Evolutionary conservation across 2,113 vertebrate species (phyloP).

Genomic region (Accipiter virgatus): DNA sequence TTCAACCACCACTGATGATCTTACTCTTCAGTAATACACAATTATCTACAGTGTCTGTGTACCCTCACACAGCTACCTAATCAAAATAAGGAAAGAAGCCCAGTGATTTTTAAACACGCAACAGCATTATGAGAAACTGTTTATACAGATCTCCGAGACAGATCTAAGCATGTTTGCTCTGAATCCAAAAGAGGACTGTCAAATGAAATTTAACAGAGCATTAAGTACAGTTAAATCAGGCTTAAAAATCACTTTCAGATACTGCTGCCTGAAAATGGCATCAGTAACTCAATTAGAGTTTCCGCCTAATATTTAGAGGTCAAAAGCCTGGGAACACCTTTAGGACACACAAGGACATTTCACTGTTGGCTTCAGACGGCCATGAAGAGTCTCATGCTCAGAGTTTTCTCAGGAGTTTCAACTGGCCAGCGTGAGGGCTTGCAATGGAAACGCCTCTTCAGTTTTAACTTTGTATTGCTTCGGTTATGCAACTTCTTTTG

Average conservation of each 20-base stretch:
- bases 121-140: background rate
- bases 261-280: background rate
- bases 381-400: background rate
- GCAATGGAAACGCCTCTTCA: background rate
- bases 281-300: background rate
- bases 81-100: background rate
- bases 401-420: background rate
- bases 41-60: background rate
- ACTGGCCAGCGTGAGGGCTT: fast-evolving
- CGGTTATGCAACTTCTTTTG: background rate
- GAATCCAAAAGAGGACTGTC: background rate
- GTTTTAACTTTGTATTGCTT: background rate
- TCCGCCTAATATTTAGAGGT: background rate
- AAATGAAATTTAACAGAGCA: background rate
- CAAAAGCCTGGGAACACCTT: background rate
- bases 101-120: background rate
- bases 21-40: background rate
- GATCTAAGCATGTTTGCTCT: background rate
- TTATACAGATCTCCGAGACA: background rate
- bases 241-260: background rate
- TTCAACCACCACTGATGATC: background rate
- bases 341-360: background rate
- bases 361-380: background rate
- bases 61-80: background rate
- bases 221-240: background rate